These are phyloP conservation scores for Schizopygopsis pylzovi DNA, from an alignment of 2,797 vertebrate genomes.

Conservation along the genomic window DNA sequence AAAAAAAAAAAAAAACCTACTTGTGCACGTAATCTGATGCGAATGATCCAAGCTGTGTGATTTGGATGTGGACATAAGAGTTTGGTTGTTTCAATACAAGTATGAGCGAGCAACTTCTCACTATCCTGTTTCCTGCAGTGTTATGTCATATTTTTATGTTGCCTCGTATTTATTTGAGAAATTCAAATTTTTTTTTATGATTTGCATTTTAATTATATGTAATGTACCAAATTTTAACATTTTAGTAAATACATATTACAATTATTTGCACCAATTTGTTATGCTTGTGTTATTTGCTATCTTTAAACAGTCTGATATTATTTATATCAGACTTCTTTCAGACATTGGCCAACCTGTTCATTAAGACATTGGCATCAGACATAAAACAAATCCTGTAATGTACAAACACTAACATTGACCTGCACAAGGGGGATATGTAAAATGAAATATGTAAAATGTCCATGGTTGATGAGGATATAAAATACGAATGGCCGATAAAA, in stretches of 20 bases:
- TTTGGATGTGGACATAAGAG: not conserved
- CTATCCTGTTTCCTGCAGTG: not conserved
- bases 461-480: not conserved
- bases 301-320: too few relatives aligned
- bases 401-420: too few relatives aligned
- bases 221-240: not conserved
- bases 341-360: too few relatives aligned
- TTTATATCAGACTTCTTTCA: not conserved
- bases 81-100: too few relatives aligned
- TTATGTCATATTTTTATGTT: too few relatives aligned
- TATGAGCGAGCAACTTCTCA: not conserved
- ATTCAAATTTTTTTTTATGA: too few relatives aligned
- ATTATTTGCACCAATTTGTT: too few relatives aligned
- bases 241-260: not conserved
- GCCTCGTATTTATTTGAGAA: too few relatives aligned
- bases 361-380: not conserved
- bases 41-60: not conserved
- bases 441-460: too few relatives aligned
- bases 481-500: not conserved
- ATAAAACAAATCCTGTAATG: not conserved
- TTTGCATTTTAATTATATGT: not conserved
- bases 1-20: too few relatives aligned
- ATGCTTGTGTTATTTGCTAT: too few relatives aligned
- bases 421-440: too few relatives aligned
- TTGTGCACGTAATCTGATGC: not conserved